Percentiles rank a stretch among this genome's conserved stretches.
These are phyloP conservation scores for Dromas ardeola DNA, from an alignment of 2,113 vertebrate genomes.

Conservation along the genomic window DNA sequence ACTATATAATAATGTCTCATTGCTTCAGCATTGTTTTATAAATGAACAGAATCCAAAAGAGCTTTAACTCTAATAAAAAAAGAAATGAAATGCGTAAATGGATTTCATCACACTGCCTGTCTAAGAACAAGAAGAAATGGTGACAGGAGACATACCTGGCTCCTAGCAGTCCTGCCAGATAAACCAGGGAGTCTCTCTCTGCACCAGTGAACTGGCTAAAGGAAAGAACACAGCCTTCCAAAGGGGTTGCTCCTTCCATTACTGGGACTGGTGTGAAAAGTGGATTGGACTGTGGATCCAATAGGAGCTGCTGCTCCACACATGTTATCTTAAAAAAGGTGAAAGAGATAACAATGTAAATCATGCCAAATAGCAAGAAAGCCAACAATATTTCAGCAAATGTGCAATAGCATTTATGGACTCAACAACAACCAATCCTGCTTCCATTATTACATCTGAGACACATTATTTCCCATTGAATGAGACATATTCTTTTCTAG, in stretches of 20 bases:
- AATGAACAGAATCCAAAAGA: not conserved
- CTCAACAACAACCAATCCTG: not conserved
- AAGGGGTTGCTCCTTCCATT: slow-evolving; percentile 82
- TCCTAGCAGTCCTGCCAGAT: slow-evolving; percentile 87
- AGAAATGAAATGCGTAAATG: not conserved
- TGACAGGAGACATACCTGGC: slow-evolving; percentile 80
- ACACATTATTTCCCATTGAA: not conserved
- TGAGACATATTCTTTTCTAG: not conserved
- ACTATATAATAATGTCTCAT: not conserved
- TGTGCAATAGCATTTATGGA: not conserved
- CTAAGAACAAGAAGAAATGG: not conserved
- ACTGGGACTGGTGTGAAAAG: slow-evolving; percentile 90
- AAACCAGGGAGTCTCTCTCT: slow-evolving; percentile 90
- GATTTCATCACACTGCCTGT: not conserved
- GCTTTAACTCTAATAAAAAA: not conserved
- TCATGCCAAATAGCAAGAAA: not conserved
- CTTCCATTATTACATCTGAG: not conserved
- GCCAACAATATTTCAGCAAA: not conserved
- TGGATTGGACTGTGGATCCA: slow-evolving; percentile 83
- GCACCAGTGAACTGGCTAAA: slow-evolving; percentile 93
- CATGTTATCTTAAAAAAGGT: slow-evolving; percentile 82
- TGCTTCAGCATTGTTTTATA: not conserved
- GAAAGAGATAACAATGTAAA: slow-evolving; percentile 1
- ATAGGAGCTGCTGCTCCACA: slow-evolving; percentile 84
- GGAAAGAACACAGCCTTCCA: slow-evolving; percentile 88